These are phyloP conservation scores for Nasonovia ribisnigri DNA, from an alignment of 2,888 invertebrate species.

Conservation along the genomic window DNA sequence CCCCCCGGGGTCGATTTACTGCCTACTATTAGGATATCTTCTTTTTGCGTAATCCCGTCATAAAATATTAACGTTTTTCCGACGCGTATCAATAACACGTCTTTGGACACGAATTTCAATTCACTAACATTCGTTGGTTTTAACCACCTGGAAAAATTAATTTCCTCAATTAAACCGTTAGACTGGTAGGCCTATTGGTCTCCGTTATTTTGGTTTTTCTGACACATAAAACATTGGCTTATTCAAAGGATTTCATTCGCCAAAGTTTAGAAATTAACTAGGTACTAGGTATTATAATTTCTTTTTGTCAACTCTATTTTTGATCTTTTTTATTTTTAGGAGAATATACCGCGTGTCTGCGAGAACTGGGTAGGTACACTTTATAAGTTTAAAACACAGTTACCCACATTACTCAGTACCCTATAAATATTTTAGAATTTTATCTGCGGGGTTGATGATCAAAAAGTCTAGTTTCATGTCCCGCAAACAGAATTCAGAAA, in stretches of 20 bases:
- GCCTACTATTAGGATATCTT: constrained; percentile 9
- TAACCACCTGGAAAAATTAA: constrained; percentile 23
- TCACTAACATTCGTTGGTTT: constrained; percentile 13
- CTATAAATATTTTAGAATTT: no score
- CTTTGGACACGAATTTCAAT: constrained; percentile 42
- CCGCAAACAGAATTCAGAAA: no score
- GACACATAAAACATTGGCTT: not conserved
- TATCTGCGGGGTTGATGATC: no score
- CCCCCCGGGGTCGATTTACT: not conserved
- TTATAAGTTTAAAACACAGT: no score
- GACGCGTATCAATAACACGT: constrained; percentile 10
- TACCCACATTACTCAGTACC: no score
- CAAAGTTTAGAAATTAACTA: not conserved
- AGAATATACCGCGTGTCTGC: no score
- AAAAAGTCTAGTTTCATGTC: no score
- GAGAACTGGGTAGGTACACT: no score
- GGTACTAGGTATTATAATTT: not conserved
- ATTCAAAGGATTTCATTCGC: not conserved
- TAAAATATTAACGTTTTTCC: constrained; percentile 49
- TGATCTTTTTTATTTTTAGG: no score
- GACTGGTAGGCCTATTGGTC: not conserved
- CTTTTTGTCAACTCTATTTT: no score
- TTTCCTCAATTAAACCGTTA: not conserved
- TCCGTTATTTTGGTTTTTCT: not conserved
- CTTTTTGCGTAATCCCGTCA: constrained; percentile 15